These are phyloP conservation scores for Eubasilissa regina DNA, from an alignment of 1,140 invertebrate species.

Conservation along the genomic window DNA sequence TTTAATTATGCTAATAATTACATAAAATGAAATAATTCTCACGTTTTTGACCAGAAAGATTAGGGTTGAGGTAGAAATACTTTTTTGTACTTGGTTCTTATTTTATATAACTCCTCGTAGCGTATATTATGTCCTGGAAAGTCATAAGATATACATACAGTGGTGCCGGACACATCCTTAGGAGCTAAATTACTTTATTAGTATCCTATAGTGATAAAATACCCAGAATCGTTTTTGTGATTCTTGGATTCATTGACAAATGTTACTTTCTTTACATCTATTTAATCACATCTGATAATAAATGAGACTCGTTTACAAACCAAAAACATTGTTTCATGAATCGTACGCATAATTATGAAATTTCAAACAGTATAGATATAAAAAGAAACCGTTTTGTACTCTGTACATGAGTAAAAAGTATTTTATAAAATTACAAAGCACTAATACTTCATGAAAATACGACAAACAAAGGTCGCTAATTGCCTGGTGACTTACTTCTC, in stretches of 20 bases:
- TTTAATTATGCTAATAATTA: conserved; percentile 48
- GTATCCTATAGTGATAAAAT: conserved; percentile 54
- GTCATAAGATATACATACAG: conserved; percentile 50
- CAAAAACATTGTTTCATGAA: too few relatives aligned
- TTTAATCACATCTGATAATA: conserved; percentile 21
- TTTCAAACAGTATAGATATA: too few relatives aligned
- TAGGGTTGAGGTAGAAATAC: conserved; percentile 60
- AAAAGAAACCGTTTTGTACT: too few relatives aligned
- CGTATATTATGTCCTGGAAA: conserved; percentile 31
- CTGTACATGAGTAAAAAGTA: too few relatives aligned
- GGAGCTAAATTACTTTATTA: conserved; percentile 53
- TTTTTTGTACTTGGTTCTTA: conserved; percentile 61
- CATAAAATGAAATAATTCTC: conserved; percentile 48
- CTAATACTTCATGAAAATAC: too few relatives aligned
- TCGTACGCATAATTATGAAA: too few relatives aligned
- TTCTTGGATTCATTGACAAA: conserved; percentile 37
- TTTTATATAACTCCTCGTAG: conserved; percentile 54
- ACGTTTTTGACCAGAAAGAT: conserved; percentile 53
- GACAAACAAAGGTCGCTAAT: conserved; percentile 1
- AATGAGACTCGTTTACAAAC: conserved; percentile 31
- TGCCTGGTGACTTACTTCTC: neutral
- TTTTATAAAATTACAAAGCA: too few relatives aligned
- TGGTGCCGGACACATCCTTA: conserved; percentile 55
- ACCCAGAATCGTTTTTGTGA: conserved; percentile 43
- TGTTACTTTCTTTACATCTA: conserved; percentile 34